These are phyloP conservation scores for Ophion ventricosus DNA, from an alignment of 2,888 invertebrate genomes.

Conservation along the genomic window DNA sequence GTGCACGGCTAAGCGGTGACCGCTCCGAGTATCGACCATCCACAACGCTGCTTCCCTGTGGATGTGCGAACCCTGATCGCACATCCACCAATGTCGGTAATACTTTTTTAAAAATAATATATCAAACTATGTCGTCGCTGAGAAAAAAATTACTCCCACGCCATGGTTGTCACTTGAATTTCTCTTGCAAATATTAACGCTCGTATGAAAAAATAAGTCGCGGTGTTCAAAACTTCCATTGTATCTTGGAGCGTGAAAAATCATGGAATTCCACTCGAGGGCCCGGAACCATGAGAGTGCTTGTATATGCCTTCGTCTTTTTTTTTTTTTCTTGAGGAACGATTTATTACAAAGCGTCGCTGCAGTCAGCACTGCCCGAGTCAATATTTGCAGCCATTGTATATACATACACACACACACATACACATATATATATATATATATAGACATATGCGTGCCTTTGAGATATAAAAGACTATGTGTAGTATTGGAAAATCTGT, in stretches of 20 bases:
- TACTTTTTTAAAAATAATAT: too few species aligned
- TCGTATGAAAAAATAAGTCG: neutral
- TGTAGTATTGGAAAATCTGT: constrained; percentile 19
- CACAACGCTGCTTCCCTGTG: too few species aligned
- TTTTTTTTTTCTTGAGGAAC: constrained; percentile 34
- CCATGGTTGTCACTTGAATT: neutral
- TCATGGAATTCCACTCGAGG: neutral
- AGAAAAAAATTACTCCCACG: too few species aligned
- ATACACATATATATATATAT: neutral
- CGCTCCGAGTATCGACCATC: too few species aligned
- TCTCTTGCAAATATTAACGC: neutral
- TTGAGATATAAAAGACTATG: constrained; percentile 5
- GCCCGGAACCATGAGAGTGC: neutral
- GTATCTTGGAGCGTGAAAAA: neutral
- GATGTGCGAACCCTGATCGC: too few species aligned
- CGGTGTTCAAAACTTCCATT: neutral
- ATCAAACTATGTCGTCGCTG: too few species aligned
- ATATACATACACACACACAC: constrained; percentile 1
- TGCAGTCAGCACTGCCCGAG: constrained; percentile 28
- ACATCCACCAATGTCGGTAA: too few species aligned
- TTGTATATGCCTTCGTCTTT: constrained; percentile 14
- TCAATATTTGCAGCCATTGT: constrained; percentile 56
- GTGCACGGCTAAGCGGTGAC: too few species aligned
- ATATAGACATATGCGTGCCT: neutral
- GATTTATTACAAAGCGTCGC: constrained; percentile 47